Conservation (phyloP, 2,888 invertebrate species). For the Resseliella maxima region DNA sequence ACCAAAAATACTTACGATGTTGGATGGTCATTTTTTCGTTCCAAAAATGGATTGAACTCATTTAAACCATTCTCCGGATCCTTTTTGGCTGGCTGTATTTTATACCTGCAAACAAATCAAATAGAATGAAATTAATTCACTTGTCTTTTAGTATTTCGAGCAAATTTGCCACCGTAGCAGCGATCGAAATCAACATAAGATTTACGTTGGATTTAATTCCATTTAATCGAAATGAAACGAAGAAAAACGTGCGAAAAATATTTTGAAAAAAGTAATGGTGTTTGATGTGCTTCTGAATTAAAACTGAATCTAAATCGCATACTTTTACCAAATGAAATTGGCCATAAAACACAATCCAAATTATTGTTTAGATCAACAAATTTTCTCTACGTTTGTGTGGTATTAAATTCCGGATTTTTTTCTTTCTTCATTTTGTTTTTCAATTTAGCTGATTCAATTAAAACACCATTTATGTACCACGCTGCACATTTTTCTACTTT, state of each 20-base stretch:
- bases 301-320: background rate
- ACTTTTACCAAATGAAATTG: background rate
- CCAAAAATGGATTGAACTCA: constrained; percentile 80
- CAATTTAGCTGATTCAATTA: background rate
- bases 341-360: background rate
- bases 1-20: constrained; percentile 76
- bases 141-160: background rate
- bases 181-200: background rate
- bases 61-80: constrained; percentile 73
- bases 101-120: constrained; percentile 70
- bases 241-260: background rate
- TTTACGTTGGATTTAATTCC: constrained; percentile 33
- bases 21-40: constrained; percentile 78
- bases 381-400: background rate
- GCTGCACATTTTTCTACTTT: background rate
- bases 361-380: constrained; percentile 16
- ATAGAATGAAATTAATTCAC: background rate
- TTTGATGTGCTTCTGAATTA: background rate
- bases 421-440: background rate
- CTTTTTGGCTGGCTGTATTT: constrained; percentile 69
- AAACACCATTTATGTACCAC: background rate
- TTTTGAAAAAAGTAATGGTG: background rate
- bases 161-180: background rate
- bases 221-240: background rate
- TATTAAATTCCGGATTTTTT: background rate